A percentile compares a stretch with the other conserved stretches of the same genome.
phyloP scores from a whole-genome alignment of 2,888 invertebrate species.

The Sesia bembeciformis region DNA sequence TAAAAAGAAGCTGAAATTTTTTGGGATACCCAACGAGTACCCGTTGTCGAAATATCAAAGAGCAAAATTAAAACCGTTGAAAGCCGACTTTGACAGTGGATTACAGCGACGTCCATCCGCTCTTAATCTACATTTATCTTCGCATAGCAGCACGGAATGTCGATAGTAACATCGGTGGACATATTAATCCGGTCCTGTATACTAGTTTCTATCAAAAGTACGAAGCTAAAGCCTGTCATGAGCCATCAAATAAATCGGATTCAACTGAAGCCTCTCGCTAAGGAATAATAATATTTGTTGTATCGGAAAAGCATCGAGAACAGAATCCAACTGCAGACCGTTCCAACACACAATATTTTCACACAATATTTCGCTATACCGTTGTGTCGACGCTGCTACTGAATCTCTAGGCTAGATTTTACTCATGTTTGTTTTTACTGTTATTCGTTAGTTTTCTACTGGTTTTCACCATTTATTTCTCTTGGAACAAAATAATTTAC shows the following conservation, averaged over 20 bases:
- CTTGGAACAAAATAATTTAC: neutral
- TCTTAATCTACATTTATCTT: slow-evolving; percentile 62
- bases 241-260: neutral
- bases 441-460: neutral
- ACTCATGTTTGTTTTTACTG: too few species aligned
- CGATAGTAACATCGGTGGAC: slow-evolving; percentile 45
- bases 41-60: neutral
- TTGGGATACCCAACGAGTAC: neutral
- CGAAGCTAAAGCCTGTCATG: neutral
- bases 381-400: neutral
- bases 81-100: slow-evolving; percentile 11
- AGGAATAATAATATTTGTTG: neutral
- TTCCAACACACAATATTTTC: neutral
- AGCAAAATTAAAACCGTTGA: neutral
- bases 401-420: neutral
- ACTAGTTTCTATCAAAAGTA: neutral
- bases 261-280: neutral
- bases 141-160: slow-evolving; percentile 43
- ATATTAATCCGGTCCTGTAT: slow-evolving; percentile 33
- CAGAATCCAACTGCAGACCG: neutral
- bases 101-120: slow-evolving; percentile 46
- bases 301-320: neutral
- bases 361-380: neutral
- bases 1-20: too few species aligned
- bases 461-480: neutral